phyloP scores from a whole-genome alignment of 1,140 invertebrate species.

The Eurosta solidaginis region DNA sequence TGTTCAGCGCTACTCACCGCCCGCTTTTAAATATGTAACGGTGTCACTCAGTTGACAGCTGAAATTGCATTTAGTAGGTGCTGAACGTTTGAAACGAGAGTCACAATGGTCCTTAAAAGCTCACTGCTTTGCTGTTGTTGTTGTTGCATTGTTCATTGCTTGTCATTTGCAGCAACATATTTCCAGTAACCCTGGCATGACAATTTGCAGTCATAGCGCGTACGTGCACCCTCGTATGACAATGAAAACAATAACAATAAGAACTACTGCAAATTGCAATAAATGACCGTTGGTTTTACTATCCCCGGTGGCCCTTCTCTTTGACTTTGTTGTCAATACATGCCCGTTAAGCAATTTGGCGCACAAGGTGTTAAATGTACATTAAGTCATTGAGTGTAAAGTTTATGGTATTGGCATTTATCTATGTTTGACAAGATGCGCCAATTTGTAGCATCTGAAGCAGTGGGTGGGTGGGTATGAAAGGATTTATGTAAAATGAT shows the following conservation, averaged over 20 bases:
- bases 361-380: constrained; percentile 14
- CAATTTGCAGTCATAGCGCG: not conserved
- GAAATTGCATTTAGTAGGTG: constrained; percentile 24
- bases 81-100: not conserved
- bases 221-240: not conserved
- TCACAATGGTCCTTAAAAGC: constrained; percentile 2
- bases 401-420: not conserved
- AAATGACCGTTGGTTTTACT: not conserved
- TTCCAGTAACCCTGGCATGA: not conserved
- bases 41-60: not conserved
- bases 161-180: not conserved
- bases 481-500: not conserved
- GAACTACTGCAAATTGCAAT: not conserved
- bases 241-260: not conserved
- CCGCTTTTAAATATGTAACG: not conserved
- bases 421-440: constrained; percentile 11
- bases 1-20: not conserved
- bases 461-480: not conserved
- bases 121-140: not conserved
- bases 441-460: not conserved
- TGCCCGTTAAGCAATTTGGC: not conserved
- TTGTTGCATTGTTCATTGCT: not conserved
- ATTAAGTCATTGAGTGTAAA: not conserved
- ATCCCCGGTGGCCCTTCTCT: not conserved
- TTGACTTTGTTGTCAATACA: not conserved